phyloP scores from a whole-genome alignment of 1,140 invertebrate genomes.

The Macrocentrus cingulum region DNA sequence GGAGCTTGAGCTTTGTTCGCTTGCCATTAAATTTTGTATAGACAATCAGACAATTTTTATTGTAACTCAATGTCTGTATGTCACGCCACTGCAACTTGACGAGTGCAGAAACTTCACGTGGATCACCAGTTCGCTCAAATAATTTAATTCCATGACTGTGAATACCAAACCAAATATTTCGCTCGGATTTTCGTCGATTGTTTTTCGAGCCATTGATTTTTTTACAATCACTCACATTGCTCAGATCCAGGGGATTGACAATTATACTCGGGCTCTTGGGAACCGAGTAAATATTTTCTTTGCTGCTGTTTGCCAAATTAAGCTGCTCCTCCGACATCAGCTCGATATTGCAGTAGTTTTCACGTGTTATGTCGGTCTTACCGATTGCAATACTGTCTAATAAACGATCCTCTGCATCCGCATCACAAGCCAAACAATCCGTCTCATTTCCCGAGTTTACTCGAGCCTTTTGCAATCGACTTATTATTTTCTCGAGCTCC shows the following conservation, averaged over 20 bases:
- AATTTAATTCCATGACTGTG: slow-evolving; percentile 52
- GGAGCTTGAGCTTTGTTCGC: slow-evolving; percentile 71
- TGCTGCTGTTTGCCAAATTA: slow-evolving; percentile 9
- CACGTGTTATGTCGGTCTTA: background rate
- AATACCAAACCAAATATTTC: slow-evolving; percentile 56
- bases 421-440: background rate
- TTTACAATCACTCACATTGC: slow-evolving; percentile 31
- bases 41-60: slow-evolving; percentile 71
- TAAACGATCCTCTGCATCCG: slow-evolving; percentile 31
- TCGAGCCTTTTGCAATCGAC: slow-evolving; percentile 36
- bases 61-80: slow-evolving; percentile 75
- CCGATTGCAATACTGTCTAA: too few relatives aligned
- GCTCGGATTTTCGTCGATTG: slow-evolving; percentile 43
- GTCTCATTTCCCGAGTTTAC: slow-evolving; percentile 9
- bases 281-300: slow-evolving; percentile 28
- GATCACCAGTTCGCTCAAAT: slow-evolving; percentile 46
- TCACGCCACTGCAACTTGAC: slow-evolving; percentile 65
- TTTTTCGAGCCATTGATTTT: slow-evolving; percentile 28
- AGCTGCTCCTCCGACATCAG: slow-evolving; percentile 30
- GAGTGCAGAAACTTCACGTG: slow-evolving; percentile 47
- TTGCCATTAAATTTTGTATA: slow-evolving; percentile 63
- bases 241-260: slow-evolving; percentile 21
- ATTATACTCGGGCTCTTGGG: slow-evolving; percentile 10
- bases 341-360: slow-evolving; percentile 25
- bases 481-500: slow-evolving; percentile 46